Evolutionary conservation across 1,140 invertebrate genomes (phyloP).

Genomic region (Drosophila nigromelanica): DNA sequence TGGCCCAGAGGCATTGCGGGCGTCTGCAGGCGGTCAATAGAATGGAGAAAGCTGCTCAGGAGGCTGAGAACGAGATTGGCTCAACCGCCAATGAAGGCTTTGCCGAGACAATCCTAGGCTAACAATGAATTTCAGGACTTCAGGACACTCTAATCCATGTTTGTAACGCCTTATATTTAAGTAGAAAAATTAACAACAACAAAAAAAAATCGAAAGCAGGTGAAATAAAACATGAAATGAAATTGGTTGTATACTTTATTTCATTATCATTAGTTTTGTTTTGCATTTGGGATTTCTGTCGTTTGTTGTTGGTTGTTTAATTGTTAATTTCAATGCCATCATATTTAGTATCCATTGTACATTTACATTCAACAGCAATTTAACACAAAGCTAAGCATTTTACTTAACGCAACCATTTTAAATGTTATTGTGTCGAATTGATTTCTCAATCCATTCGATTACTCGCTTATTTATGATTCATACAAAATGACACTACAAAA

Average conservation of each 20-base stretch:
- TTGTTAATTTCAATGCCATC: constrained; percentile 55
- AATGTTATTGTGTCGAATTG: constrained; percentile 37
- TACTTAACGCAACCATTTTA: constrained; percentile 48
- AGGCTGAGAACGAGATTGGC: background rate
- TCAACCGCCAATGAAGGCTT: background rate
- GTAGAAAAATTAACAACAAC: too few relatives aligned
- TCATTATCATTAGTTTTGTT: constrained; percentile 71
- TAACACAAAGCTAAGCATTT: constrained; percentile 83
- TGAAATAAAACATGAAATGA: constrained; percentile 9
- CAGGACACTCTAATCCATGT: background rate
- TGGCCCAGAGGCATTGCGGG: constrained; percentile 97
- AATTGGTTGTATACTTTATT: constrained; percentile 80
- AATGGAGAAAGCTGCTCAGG: background rate
- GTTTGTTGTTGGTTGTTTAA: constrained; percentile 40
- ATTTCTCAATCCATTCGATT: constrained; percentile 15
- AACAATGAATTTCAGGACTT: background rate
- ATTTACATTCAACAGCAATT: constrained; percentile 84
- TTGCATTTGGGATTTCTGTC: constrained; percentile 60
- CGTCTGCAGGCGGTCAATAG: constrained; percentile 85
- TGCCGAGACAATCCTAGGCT: background rate
- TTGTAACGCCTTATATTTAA: too few relatives aligned
- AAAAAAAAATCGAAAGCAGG: too few relatives aligned
- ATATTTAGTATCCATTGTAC: constrained; percentile 76
- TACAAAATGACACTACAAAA: constrained; percentile 20
- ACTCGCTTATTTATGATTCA: constrained; percentile 32